Base-by-base conservation (phyloP, 37 sponge, comb jelly and placozoan genomes). In the Theonella swinhoei region DNA sequence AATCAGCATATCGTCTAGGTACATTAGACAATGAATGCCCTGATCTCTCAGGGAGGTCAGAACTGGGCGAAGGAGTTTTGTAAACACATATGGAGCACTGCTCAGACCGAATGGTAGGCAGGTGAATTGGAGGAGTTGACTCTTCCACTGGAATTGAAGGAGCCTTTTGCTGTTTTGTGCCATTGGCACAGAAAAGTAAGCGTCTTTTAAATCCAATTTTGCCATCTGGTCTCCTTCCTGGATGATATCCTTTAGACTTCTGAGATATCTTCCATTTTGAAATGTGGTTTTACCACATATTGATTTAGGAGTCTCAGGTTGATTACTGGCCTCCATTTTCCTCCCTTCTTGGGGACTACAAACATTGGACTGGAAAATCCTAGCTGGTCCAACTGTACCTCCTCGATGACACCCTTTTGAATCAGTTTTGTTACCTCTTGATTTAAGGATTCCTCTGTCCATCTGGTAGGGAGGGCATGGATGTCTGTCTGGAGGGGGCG, bases 201-300 rank as follows among this genome's bases (percentile, higher is more conserved):
- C 77, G 47, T 76, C 77, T 26, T 76, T 47, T 8, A 76, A 29
- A 34, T 78, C 79, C 33, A 78, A 26, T 38, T 59, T 62, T 4
- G 76, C 76, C 59, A 75, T 40, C 9, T n/a, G 24, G 42, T 72
- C 73, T 23, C 73, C 73, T 32, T 9, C 39, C 39, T 7, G 42
- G 9, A 72, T 8, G 22, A 72, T 11, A 32, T 72, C 73, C 39
- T 72, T 39, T 39, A 72, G 39, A 39, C 42, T 35, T 22, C n/a
- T n/a, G n/a, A n/a, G n/a, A n/a, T n/a, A n/a, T n/a, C n/a, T n/a
- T 79, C 68, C 68, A 79, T 79, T 28, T 65, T 79, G 80, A 79
- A 79, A 66, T 79, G 80, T 3, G 30, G 26, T 29, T 42, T 9
- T 2, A 64, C 7, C 3, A 79, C 59, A 43, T 79, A 43, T 30